Evolutionary conservation across 2,113 vertebrate genomes (phyloP).

Genomic region (Gobius niger): DNA sequence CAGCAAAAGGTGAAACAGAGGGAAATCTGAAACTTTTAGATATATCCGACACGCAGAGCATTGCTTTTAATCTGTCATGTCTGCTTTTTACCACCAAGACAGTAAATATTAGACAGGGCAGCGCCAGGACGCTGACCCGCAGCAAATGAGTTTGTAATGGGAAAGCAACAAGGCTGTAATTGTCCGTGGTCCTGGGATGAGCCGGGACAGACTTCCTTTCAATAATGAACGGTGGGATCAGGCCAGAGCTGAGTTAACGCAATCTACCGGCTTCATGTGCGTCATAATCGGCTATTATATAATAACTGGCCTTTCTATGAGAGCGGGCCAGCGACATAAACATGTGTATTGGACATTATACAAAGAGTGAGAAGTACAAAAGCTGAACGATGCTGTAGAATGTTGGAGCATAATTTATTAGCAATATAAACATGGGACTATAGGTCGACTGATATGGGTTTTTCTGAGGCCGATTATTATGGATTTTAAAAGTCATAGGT

Average conservation of each 20-base stretch:
- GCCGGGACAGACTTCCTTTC: conserved; percentile 28
- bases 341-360: too few species aligned
- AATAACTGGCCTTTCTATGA: conserved; percentile 27
- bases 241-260: conserved; percentile 20
- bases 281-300: conserved; percentile 52
- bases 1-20: neutral
- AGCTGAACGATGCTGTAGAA: too few species aligned
- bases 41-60: neutral
- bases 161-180: conserved; percentile 33
- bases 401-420: too few species aligned
- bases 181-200: conserved; percentile 19
- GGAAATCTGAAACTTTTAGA: neutral
- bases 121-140: conserved; percentile 14
- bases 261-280: conserved; percentile 25
- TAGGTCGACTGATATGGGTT: too few species aligned
- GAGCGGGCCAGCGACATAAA: neutral
- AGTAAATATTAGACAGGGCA: neutral
- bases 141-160: conserved; percentile 21
- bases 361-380: too few species aligned
- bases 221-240: conserved; percentile 28
- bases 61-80: neutral
- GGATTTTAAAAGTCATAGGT: too few species aligned
- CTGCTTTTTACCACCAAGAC: neutral
- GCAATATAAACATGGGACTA: too few species aligned
- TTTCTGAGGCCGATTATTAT: too few species aligned